Base-by-base conservation (phyloP, 2,797 vertebrate species). In the Astyanax mexicanus region DNA sequence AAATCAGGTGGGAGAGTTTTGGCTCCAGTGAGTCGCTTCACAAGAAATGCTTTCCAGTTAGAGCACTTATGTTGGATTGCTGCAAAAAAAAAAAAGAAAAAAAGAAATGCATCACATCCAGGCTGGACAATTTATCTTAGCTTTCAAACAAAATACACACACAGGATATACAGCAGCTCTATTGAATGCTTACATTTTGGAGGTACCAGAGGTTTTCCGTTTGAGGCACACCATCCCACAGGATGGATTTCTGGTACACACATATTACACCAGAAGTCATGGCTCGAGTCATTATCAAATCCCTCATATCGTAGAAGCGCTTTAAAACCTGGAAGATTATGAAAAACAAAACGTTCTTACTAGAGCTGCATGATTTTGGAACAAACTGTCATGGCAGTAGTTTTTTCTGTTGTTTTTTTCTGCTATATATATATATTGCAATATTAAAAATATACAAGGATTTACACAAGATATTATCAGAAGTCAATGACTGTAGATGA, bases 41-140 rank as follows among this genome's bases (percentile, higher is more conserved):
- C 96, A 78, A 99, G 94, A 94, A 98, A 96, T 83, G 91, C 92
- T 95, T 99, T 99, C 98, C 98, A 99, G 95, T 99, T 99, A 83
- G 97, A 95, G 88, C 95, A 98, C 88, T 98, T 99, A 90, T 98
- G 96, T 85, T 99, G 97, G 92, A 99, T 98, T 83, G 95, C 98
- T 99, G 81, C 64, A 83, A 86, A 83, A 66, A 0, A 44, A 69
- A 44, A 52, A 52, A 57, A 1, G 44, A 72, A 42, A 52, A n/a
- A 44, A 54, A 47, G 0, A 61, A 58, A 51, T n/a, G 17, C n/a
- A 42, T 37, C 9, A 72, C 23, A 12, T 38, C 17, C 64, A 23
- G 69, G 40, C 44, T 42, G 68, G 5, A 4, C 19, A 44, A 42
- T 62, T 21, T 27, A 13, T 19, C 1, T 27, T 49, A 5, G 11